A percentile compares a stretch with the other conserved stretches of the same genome.
phyloP scores from a whole-genome alignment of 2,888 invertebrate species.

The Macroteleia sp. region DNA sequence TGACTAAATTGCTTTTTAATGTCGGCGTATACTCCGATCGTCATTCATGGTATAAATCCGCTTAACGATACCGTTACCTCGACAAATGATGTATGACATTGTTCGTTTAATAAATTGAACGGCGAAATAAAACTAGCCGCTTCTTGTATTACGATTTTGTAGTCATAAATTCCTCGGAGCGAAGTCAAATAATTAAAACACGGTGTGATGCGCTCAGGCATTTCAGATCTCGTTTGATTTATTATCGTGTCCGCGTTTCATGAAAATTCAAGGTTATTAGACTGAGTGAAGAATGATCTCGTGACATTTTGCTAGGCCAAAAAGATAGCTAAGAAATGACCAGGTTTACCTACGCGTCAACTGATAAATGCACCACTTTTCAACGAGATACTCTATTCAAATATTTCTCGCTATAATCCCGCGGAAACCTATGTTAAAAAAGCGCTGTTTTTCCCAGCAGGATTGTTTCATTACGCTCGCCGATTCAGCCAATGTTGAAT shows the following conservation, averaged over 20 bases:
- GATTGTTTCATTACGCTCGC: slow-evolving; percentile 5
- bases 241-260: slow-evolving; percentile 62
- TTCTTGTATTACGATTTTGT: slow-evolving; percentile 24
- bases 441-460: background rate
- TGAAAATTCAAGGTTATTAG: slow-evolving; percentile 73
- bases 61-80: background rate
- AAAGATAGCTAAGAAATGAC: slow-evolving; percentile 59
- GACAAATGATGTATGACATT: slow-evolving; percentile 1
- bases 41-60: slow-evolving; percentile 14
- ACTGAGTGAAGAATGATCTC: slow-evolving; percentile 64
- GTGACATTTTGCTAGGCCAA: slow-evolving; percentile 35
- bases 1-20: background rate
- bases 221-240: slow-evolving; percentile 67
- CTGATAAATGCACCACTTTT: slow-evolving; percentile 72
- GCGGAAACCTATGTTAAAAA: too few relatives aligned
- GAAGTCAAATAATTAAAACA: slow-evolving; percentile 42
- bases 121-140: slow-evolving; percentile 25
- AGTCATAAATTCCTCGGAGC: slow-evolving; percentile 8
- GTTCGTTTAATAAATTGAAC: slow-evolving; percentile 35
- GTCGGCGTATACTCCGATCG: background rate
- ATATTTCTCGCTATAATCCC: too few relatives aligned
- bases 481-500: background rate
- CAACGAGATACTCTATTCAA: too few relatives aligned
- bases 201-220: slow-evolving; percentile 13
- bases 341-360: slow-evolving; percentile 56